Evolutionary conservation across 2,888 invertebrate genomes (phyloP), one percentile per base, ranked within the genome.

Genomic region (Clostera curtula): DNA sequence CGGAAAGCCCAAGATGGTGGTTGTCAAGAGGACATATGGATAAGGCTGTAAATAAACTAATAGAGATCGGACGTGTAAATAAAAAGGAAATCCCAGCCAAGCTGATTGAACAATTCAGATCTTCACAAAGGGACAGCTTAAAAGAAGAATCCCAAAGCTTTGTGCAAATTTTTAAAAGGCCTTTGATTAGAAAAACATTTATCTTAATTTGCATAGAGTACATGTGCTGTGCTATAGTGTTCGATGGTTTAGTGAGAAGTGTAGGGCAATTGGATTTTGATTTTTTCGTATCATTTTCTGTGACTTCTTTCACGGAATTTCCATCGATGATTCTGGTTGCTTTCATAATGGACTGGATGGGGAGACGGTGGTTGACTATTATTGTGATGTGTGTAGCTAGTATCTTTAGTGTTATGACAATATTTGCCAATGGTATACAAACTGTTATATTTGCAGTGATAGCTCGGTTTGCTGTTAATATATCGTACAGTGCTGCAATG

Each of bases 1-100:
- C 67, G 10, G 72, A 72, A 49, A 72, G 72, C 36, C 67, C 71
- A 17, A 58, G 64, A 40, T 72, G 71, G 71, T 36, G 71, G 13
- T 43, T 71, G 12, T 61, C 71, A 13, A 65, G 54, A 52, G 69
- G 69, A 11, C 60, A 63, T 10, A 41, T 64, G 1, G 65, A 72
- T 27, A 66, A 69, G 17, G 65, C 70, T 2, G 41, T 72, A 5
- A 34, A 56, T 2, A 71, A 63, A 43, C 34, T 73, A 9, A 29
- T 62, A 5, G 49, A 43, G 1, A 71, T 73, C 5, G 61, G 62
- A 12, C 54, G 64, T 36, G 49, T 64, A 1, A 73, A 73, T 34
- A 68, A 51, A 32, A 70, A 59, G 25, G 48, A 52, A 30, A 39
- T 73, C 16, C 55, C 71, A 4, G 23, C 34, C 1, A 65, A 70